Evolutionary conservation across 2,113 vertebrate genomes (phyloP).

Genomic region (Caloenas nicobarica): DNA sequence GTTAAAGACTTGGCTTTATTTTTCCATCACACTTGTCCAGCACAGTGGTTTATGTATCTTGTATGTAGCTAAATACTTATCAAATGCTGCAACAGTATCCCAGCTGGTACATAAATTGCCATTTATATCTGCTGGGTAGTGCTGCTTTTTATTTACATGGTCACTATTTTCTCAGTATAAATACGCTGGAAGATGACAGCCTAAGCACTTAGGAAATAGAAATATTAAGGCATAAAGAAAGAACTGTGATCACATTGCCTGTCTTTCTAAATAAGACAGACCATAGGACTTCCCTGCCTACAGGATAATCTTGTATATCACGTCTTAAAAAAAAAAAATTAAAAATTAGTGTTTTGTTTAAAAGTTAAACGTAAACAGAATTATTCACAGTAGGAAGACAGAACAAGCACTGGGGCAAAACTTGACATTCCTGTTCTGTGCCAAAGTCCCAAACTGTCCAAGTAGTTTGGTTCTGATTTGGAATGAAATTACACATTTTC

Average conservation of each 20-base stretch:
- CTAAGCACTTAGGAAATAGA: not conserved
- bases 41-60: not conserved
- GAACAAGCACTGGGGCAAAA: not conserved
- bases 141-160: not conserved
- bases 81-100: not conserved
- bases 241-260: not conserved
- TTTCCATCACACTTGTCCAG: not conserved
- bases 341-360: not conserved
- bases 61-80: not conserved
- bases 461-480: not conserved
- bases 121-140: not conserved
- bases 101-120: not conserved
- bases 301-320: not conserved
- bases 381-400: not conserved
- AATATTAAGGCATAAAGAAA: not conserved
- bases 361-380: not conserved
- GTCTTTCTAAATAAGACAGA: not conserved
- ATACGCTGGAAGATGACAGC: not conserved
- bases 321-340: not conserved
- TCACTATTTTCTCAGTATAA: conserved; percentile 4
- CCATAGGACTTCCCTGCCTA: not conserved
- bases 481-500: not conserved
- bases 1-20: not conserved
- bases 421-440: not conserved
- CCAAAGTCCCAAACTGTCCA: not conserved